phyloP scores from a whole-genome alignment of 2,797 vertebrate genomes.

The Poeciliopsis paucimaculata region DNA sequence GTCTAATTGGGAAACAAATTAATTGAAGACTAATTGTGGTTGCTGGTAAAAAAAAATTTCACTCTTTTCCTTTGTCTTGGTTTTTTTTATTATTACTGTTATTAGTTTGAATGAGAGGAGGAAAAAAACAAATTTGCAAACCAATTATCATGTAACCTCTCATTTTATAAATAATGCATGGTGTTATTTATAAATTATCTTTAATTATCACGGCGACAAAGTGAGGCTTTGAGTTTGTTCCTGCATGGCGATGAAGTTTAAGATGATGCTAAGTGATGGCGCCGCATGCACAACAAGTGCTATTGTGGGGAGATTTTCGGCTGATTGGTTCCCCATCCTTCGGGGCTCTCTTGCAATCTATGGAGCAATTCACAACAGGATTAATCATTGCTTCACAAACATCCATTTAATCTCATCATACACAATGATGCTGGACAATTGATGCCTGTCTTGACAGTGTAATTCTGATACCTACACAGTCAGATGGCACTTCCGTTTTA shows the following conservation, averaged over 20 bases:
- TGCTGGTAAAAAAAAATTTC: not conserved
- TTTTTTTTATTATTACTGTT: not conserved
- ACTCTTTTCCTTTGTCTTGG: conserved; percentile 12
- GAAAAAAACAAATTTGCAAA: conserved; percentile 25
- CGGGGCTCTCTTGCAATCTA: conserved; percentile 9
- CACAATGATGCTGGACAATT: conserved; percentile 7
- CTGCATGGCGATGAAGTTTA: conserved; percentile 30
- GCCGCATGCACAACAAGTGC: conserved; percentile 25
- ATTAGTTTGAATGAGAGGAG: conserved; percentile 18
- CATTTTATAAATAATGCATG: conserved; percentile 32
- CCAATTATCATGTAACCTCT: conserved; percentile 25
- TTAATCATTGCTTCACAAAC: conserved; percentile 32
- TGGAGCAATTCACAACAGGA: conserved; percentile 15
- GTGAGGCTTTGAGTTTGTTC: conserved; percentile 14
- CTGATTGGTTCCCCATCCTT: conserved; percentile 27
- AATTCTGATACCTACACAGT: not conserved
- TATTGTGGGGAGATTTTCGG: conserved; percentile 27
- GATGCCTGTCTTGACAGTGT: conserved; percentile 2
- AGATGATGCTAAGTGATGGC: conserved; percentile 15
- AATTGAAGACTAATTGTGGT: conserved; percentile 8
- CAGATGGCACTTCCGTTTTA: not conserved
- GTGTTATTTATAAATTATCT: conserved; percentile 38
- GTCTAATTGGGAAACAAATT: conserved; percentile 38
- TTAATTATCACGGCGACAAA: conserved; percentile 29
- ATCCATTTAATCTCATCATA: conserved; percentile 20